Conservation (phyloP, 1,140 invertebrate genomes). For the Ptiloglossa arizonensis region DNA sequence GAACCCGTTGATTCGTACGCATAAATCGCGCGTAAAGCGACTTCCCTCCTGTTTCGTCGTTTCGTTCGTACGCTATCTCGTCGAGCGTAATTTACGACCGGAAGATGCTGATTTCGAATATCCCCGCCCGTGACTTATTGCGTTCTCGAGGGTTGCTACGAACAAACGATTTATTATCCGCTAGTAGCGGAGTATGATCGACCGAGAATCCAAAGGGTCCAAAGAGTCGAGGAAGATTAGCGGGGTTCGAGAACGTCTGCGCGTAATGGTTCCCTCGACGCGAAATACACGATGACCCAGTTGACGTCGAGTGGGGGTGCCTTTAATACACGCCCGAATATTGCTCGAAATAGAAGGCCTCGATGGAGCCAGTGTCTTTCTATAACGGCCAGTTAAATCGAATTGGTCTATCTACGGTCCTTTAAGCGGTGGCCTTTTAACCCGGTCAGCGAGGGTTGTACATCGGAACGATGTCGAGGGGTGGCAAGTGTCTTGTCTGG, state of each 20-base stretch:
- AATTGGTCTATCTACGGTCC: constrained; percentile 21
- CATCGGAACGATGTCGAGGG: no score
- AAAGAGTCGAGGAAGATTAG: no score
- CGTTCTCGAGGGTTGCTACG: neutral
- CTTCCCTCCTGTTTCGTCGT: constrained; percentile 2
- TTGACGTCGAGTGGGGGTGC: neutral
- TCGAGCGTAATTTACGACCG: constrained; percentile 2
- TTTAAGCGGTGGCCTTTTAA: constrained; percentile 27
- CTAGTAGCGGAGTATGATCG: no score
- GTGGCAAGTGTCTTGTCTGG: neutral
- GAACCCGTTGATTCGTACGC: neutral
- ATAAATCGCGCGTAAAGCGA: constrained; percentile 30
- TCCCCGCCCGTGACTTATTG: no score
- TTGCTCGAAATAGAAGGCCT: constrained; percentile 12
- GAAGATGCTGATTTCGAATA: constrained; percentile 7
- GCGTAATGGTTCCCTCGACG: neutral
- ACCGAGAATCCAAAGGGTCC: no score
- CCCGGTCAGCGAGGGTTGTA: neutral
- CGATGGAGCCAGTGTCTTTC: neutral
- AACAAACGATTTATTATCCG: no score
- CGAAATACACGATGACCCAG: constrained; percentile 22
- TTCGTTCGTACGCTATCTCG: constrained; percentile 9
- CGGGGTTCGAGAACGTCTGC: no score
- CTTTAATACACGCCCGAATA: constrained; percentile 11
- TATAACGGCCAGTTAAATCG: constrained; percentile 9